Conservation (phyloP, 30 jellyfish, hydroid and myxozoan genomes). For the Haliclystus octoradiatus region DNA sequence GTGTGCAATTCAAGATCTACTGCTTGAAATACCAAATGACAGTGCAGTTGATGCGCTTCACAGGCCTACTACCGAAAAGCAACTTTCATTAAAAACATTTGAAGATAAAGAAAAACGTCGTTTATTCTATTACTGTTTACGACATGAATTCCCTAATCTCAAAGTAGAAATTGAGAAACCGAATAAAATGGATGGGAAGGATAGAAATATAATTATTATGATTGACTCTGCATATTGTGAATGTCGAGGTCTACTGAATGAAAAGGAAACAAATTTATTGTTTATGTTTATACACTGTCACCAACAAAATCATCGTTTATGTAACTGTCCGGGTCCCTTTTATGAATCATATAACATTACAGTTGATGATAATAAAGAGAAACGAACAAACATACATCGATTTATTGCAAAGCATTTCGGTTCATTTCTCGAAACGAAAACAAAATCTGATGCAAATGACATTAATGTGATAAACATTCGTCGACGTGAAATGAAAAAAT, state of each 20-base stretch:
- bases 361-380: constrained; percentile 8
- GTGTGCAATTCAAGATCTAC: too few species aligned
- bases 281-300: constrained; percentile 43
- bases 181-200: background rate
- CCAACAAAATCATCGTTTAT: too few species aligned
- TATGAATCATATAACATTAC: too few species aligned
- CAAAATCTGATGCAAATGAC: background rate
- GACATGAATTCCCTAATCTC: constrained; percentile 42
- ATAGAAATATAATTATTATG: constrained; percentile 2
- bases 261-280: constrained; percentile 8
- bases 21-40: too few species aligned
- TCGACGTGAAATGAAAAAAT: background rate
- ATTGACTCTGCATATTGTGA: constrained; percentile 7
- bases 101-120: constrained; percentile 6
- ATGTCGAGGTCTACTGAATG: constrained; percentile 5
- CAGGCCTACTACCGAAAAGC: too few species aligned
- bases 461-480: background rate
- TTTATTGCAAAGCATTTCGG: constrained; percentile 32
- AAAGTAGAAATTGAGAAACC: constrained; percentile 7
- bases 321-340: too few species aligned
- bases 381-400: constrained; percentile 34
- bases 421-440: constrained; percentile 42
- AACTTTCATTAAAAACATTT: too few species aligned
- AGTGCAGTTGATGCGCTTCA: too few species aligned
- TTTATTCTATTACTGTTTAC: constrained; percentile 26